A percentile compares a stretch with the other conserved stretches of the same genome.
Conservation (phyloP, 2,113 vertebrate species). For the Prionailurus bengalensis region DNA sequence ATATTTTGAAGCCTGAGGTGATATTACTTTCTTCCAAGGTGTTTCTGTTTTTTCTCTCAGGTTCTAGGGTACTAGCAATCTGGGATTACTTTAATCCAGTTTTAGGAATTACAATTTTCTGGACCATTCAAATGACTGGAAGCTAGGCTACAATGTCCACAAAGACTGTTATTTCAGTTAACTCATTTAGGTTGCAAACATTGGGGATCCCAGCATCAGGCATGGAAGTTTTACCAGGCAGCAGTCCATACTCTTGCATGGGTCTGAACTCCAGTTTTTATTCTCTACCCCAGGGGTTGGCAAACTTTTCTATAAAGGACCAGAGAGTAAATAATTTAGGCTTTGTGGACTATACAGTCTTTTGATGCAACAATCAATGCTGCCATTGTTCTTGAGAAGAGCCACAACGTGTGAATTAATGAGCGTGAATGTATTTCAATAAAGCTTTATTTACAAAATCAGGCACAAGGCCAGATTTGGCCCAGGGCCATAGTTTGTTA, state of each 20-base stretch:
- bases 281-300: not conserved
- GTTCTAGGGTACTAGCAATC: not conserved
- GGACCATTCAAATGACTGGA: not conserved
- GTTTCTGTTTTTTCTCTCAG: not conserved
- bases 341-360: constrained; percentile 1
- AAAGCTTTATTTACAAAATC: constrained; percentile 16
- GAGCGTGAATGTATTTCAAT: not conserved
- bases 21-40: constrained; percentile 39
- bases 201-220: not conserved
- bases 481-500: not conserved
- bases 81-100: not conserved
- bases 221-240: not conserved
- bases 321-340: not conserved
- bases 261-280: not conserved
- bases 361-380: not conserved
- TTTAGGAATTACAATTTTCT: constrained; percentile 33
- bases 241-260: not conserved
- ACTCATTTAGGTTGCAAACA: not conserved
- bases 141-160: not conserved
- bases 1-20: constrained; percentile 53
- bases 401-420: not conserved
- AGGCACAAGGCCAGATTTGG: not conserved
- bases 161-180: not conserved
- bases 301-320: not conserved
- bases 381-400: not conserved